These are phyloP conservation scores for Tympanoctomys barrerae DNA, from an alignment of 2,797 vertebrate species.

Conservation along the genomic window DNA sequence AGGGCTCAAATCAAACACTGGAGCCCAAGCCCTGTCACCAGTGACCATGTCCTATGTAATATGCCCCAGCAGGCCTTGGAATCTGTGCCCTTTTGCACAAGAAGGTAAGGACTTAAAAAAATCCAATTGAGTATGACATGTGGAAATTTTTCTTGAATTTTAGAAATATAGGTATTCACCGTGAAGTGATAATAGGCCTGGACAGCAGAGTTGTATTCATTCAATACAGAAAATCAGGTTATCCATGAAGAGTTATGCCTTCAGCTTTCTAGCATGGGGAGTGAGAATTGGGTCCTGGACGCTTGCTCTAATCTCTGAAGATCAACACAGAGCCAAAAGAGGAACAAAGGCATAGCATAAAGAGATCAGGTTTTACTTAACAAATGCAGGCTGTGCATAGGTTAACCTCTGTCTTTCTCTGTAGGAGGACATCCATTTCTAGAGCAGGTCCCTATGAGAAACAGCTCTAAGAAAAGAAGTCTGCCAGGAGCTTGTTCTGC, in stretches of 20 bases:
- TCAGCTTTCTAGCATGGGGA: background rate
- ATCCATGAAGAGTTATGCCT: background rate
- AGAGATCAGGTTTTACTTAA: background rate
- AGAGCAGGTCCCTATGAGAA: background rate
- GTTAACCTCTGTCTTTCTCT: background rate
- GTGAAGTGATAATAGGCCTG: background rate
- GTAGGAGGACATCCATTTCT: background rate
- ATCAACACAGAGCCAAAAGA: background rate
- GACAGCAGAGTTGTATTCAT: slow-evolving; percentile 20
- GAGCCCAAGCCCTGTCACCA: background rate
- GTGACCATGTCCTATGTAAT: background rate
- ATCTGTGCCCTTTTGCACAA: background rate
- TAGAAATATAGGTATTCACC: background rate
- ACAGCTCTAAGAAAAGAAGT: background rate
- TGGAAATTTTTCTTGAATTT: slow-evolving; percentile 21
- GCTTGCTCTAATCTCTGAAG: background rate
- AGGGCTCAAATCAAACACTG: background rate
- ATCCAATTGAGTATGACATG: background rate
- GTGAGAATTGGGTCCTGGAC: background rate
- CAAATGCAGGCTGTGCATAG: background rate
- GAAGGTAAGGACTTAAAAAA: background rate
- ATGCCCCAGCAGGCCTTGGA: background rate
- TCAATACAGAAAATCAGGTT: background rate
- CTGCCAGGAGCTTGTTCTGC: background rate
- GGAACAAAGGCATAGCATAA: background rate